A percentile compares a stretch with the other conserved stretches of the same genome.
phyloP scores from a whole-genome alignment of 2,797 vertebrate species.

The Hapalemur alaotrensis region DNA sequence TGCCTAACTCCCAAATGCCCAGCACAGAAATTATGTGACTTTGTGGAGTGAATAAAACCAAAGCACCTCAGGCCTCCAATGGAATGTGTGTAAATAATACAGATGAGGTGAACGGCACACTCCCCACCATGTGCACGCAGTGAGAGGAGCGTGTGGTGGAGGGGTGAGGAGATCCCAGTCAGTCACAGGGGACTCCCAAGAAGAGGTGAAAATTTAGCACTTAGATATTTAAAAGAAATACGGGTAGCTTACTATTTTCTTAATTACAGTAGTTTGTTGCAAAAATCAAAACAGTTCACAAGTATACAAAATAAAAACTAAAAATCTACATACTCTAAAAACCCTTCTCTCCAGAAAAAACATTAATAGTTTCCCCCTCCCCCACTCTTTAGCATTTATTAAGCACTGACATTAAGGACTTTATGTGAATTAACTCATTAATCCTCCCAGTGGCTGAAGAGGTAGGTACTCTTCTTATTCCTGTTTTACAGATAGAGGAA shows the following conservation, averaged over 20 bases:
- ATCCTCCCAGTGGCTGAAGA: background rate
- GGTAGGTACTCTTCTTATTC: background rate
- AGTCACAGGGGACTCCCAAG: background rate
- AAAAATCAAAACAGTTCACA: background rate
- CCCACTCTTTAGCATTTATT: background rate
- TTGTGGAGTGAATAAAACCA: background rate
- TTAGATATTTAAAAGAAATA: background rate
- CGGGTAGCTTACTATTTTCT: background rate
- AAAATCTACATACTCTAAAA: background rate
- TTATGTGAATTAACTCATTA: background rate
- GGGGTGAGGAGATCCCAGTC: background rate
- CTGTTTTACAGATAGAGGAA: background rate
- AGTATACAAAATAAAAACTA: background rate
- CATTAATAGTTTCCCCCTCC: background rate
- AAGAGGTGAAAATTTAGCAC: background rate
- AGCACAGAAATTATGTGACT: background rate
- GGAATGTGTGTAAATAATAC: background rate
- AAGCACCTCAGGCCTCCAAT: background rate
- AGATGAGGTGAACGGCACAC: background rate
- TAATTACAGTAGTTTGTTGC: background rate
- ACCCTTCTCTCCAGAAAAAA: background rate
- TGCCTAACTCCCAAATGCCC: background rate
- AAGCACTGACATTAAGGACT: background rate
- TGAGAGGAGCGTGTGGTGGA: background rate
- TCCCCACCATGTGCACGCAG: accelerated